Evolutionary conservation across 2,113 vertebrate species (phyloP), one percentile per base, ranked within the genome.

Genomic region (Protomyctophum bolini): DNA sequence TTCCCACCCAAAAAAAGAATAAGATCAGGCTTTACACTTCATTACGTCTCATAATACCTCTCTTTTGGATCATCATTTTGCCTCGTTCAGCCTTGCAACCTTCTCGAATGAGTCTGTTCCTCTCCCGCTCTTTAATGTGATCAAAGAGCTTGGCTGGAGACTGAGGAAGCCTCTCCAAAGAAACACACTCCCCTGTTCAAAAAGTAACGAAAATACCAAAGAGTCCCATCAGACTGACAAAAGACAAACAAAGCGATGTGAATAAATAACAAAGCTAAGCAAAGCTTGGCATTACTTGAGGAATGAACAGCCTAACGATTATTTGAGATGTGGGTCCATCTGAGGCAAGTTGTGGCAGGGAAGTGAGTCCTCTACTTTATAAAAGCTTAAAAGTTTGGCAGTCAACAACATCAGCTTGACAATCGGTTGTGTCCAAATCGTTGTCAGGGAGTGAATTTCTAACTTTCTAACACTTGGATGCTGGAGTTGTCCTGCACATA

Each of bases 111-210:
- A 21, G 8, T 64, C 62, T 11, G 79, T 54, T 72, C 47, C 1
- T 64, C 63, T 87, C 33, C 2, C 83, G 86, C 69, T 14, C 65
- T 81, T 96, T 95, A 6, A 94, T 21, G 6, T 72, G 80, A 7
- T 86, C 55, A 69, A 96, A 95, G 46, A 90, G 85, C 62, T 94
- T 94, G 11, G 89, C 86, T 8, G 93, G 93, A 0, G 87, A 89
- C 50, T 0, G 15, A n/a, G 76, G 64, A 1, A 7, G 0, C 0
- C 6, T 79, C 1, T 89, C 83, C 46, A 68, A 0, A 12, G 49
- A 0, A 68, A 84, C 51, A 51, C 0, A 0, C 7, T 80, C 77
- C 28, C 71, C 92, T 90, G 68, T 68, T 72, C 10, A 51, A 73
- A 72, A 11, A 76, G 6, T 81, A 47, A 9, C 51, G 3, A n/a